Evolutionary conservation across 1,140 invertebrate genomes (phyloP), one percentile per base, ranked within the genome.

Genomic region (Oedothorax gibbosus): DNA sequence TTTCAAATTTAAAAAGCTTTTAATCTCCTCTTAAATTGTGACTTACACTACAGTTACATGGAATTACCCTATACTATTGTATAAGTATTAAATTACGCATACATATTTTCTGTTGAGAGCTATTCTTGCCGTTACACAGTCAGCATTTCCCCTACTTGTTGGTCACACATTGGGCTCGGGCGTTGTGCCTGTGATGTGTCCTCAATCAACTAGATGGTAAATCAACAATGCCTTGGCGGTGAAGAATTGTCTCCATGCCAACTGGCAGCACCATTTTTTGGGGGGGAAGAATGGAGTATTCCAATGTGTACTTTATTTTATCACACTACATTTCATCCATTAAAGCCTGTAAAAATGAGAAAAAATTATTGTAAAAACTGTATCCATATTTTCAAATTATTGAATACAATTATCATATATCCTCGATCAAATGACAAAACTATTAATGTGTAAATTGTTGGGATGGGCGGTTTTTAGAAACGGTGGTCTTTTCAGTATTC

Each of bases 191-290:
- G 14, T 60, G 66, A 71, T 68, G 77, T 60, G 51, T 49, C 60
- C 78, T 81, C 78, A 81, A 71, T 81, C 78, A 81, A 81, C 78
- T 81, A 81, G 78, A 81, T 69, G 78, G 71, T 69, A 81, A 35
- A 81, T 81, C 78, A 81, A 81, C 78, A 79, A 81, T 71, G 72
- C 81, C 56, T 35, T 53, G 72, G 81, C 14, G 54, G 56, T 60
- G 35, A 35, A 76, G 71, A 84, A 75, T 75, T 66, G 53, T 75
- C 72, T 84, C 66, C 21, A 35, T 73, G 65, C 81, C 81, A 76
- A 56, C 15, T 57, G 81, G 71, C 81, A 84, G 81, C 81, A 84
- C 81, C 81, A 84, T 64, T 84, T n/a, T 35, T 1, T 1, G 35
- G 35, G 76, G 71, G 71, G 68, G 69, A 75, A 75, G 71, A 76